Base-by-base conservation (phyloP, 2,797 vertebrate genomes). In the Adelosebastes latens region DNA sequence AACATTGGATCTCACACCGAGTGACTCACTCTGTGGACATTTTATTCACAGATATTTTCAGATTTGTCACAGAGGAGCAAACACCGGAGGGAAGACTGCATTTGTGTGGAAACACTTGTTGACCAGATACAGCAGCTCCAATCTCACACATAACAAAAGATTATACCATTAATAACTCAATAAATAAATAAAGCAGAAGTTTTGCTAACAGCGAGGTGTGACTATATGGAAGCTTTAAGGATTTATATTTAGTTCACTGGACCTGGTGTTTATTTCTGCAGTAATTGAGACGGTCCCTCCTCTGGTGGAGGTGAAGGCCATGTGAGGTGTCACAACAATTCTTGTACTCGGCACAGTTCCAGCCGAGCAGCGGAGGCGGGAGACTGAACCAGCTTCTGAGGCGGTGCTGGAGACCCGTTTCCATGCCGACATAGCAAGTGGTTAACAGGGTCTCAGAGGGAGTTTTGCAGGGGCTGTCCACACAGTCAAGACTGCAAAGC, bases 341-440 rank as follows among this genome's bases (percentile, higher is more conserved):
- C 49, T 36, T 10, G 77, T 73, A 0, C 52, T 73, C 6, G 39
- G 69, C 60, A 1, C 60, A 4, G n/a, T 16, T 73, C 66, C 60
- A 83, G 73, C 77, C 9, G 67, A 62, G 68, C 31, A 18, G 70
- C 67, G 42, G 78, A 77, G 77, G 72, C 13, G 46, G 42, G 42
- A 3, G 42, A 42, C 34, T 6, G 52, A 59, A 52, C 10, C 73
- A 20, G 74, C 39, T 14, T 60, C 77, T 36, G 24, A 63, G 62
- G 56, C 2, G 58, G 4, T 3, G 78, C 11, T 10, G 27, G 25
- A 14, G 34, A 63, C 31, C 62, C 0, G 73, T 86, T 75, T 66
- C 80, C 80, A 83, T 79, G 86, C 79, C 73, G 13, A 78, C 74
- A 3, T 3, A 5, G 20, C 31, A 5, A 56, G 39, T 6, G 2